A percentile compares a stretch with the other conserved stretches of the same genome.
Conservation (phyloP, 2,888 invertebrate species). For the Neria commutata region DNA sequence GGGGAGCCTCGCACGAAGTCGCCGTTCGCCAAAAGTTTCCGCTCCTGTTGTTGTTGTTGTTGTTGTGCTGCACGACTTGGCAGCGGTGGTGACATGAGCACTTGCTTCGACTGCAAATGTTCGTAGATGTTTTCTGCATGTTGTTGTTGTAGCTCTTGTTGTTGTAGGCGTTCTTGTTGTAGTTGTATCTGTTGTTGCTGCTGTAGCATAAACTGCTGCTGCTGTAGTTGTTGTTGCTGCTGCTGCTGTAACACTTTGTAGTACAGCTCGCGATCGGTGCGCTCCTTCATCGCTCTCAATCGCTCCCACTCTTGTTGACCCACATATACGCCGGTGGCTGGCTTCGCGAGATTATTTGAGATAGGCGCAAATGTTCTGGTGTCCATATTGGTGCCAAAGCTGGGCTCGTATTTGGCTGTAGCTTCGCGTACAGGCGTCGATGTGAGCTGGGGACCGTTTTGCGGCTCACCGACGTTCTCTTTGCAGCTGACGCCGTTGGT, state of each 20-base stretch:
- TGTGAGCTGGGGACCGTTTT: conserved; percentile 40
- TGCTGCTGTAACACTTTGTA: conserved; percentile 52
- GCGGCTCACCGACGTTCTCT: conserved; percentile 38
- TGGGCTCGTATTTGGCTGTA: too few relatives aligned
- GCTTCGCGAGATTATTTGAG: conserved; percentile 23
- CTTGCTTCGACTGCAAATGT: conserved; percentile 39
- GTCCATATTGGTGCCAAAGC: background rate
- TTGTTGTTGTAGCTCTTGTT: conserved; percentile 17
- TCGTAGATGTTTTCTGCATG: conserved; percentile 54
- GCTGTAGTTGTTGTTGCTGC: conserved; percentile 38
- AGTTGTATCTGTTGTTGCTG: conserved; percentile 18
- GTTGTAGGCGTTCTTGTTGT: conserved; percentile 33
- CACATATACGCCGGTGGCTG: conserved; percentile 30
- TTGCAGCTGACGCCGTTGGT: conserved; percentile 30
- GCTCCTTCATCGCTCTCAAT: conserved; percentile 56
- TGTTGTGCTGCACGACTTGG: conserved; percentile 7
- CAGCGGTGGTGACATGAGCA: conserved; percentile 20
- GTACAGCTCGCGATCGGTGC: conserved; percentile 56
- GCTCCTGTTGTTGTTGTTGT: too few relatives aligned
- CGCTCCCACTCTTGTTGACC: conserved; percentile 55
- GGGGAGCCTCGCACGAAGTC: conserved; percentile 53
- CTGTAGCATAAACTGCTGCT: conserved; percentile 28
- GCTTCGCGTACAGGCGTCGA: conserved; percentile 44
- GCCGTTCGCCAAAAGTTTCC: conserved; percentile 20
- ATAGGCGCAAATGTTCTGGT: conserved; percentile 15